A percentile compares a stretch with the other conserved stretches of the same genome.
These are phyloP conservation scores for Tetrapedia diversipes DNA, from an alignment of 2,888 invertebrate genomes.

Conservation along the genomic window DNA sequence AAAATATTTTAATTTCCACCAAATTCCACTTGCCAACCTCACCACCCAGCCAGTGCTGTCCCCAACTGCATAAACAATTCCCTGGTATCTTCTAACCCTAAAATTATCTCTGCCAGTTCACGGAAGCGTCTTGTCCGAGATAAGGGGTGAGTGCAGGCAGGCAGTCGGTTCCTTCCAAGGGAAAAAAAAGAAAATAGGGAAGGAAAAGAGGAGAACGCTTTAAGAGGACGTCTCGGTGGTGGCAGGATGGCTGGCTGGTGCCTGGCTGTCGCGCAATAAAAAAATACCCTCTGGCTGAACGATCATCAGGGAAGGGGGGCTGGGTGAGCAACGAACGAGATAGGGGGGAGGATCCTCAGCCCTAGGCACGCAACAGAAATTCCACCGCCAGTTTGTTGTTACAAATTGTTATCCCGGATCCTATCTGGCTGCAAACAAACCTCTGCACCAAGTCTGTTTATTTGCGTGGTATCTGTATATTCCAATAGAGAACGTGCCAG, in stretches of 20 bases:
- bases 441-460: slow-evolving; percentile 40
- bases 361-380: slow-evolving; percentile 65
- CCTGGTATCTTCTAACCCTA: background rate
- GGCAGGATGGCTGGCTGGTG: slow-evolving; percentile 55
- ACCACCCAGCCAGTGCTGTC: too few relatives aligned
- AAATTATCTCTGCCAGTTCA: slow-evolving; percentile 20
- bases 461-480: slow-evolving; percentile 30
- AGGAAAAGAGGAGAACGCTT: slow-evolving; percentile 63
- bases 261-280: slow-evolving; percentile 65
- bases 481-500: too few relatives aligned
- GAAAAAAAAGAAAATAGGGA: slow-evolving; percentile 47
- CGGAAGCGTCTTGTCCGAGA: slow-evolving; percentile 20
- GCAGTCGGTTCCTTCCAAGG: slow-evolving; percentile 25
- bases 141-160: slow-evolving; percentile 16
- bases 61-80: slow-evolving; percentile 2
- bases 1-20: background rate
- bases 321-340: slow-evolving; percentile 55
- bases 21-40: background rate
- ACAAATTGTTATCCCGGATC: slow-evolving; percentile 72
- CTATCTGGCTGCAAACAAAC: slow-evolving; percentile 55
- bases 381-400: slow-evolving; percentile 68
- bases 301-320: slow-evolving; percentile 68
- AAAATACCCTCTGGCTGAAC: slow-evolving; percentile 71
- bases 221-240: slow-evolving; percentile 64
- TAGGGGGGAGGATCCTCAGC: slow-evolving; percentile 57